These are phyloP conservation scores for Pithys albifrons DNA, from an alignment of 2,113 vertebrate species.

Conservation along the genomic window DNA sequence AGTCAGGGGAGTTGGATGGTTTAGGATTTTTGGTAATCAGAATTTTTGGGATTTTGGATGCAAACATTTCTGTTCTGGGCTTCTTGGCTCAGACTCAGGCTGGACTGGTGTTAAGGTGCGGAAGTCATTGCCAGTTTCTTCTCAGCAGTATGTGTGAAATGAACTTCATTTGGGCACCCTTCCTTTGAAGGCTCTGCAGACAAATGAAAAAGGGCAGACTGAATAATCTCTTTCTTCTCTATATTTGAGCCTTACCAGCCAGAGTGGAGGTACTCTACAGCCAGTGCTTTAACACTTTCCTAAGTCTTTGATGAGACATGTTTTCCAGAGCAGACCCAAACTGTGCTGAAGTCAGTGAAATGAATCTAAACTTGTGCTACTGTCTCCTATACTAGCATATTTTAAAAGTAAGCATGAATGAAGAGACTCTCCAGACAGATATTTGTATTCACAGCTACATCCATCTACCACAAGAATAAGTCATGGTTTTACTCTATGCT, in stretches of 20 bases:
- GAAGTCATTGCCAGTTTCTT: neutral
- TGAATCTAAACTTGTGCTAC: neutral
- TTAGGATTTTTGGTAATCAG: slow-evolving; percentile 1
- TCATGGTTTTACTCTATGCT: neutral
- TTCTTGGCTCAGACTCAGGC: neutral
- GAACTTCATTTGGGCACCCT: neutral
- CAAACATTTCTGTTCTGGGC: neutral
- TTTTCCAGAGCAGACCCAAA: neutral
- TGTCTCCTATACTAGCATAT: neutral
- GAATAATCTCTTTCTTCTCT: neutral
- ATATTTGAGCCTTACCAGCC: neutral
- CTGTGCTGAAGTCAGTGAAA: neutral
- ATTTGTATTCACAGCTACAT: neutral
- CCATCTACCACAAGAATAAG: neutral
- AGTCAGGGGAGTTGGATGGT: neutral
- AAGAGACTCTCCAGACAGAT: neutral
- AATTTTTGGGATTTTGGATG: neutral
- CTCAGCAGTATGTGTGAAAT: neutral
- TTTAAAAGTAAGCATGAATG: neutral
- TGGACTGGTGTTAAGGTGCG: neutral
- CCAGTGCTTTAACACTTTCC: neutral
- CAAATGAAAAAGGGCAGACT: neutral
- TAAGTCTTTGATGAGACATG: neutral
- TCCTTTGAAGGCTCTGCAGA: neutral
- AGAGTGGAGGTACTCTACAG: neutral